Conservation (phyloP, 1,140 invertebrate species). For the Megalonaias nervosa region DNA sequence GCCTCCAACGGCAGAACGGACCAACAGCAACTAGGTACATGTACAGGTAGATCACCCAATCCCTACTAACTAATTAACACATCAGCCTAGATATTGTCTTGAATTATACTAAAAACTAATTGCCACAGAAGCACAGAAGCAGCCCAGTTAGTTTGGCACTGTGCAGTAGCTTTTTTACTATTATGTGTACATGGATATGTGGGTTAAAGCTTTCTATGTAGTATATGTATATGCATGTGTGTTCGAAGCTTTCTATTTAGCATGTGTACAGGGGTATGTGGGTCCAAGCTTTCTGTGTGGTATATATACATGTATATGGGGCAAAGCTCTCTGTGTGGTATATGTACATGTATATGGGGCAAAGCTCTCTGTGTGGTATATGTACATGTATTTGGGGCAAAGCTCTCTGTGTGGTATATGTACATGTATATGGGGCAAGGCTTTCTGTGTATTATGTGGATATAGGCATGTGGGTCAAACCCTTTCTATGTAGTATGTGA, state of each 20-base stretch:
- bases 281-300: no score
- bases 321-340: no score
- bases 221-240: not conserved
- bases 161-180: not conserved
- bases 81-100: no score
- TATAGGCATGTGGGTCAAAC: not conserved
- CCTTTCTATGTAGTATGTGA: no score
- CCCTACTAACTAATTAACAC: conserved; percentile 27
- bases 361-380: no score
- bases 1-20: conserved; percentile 8
- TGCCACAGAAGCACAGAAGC: not conserved
- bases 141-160: not conserved
- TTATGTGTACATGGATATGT: not conserved
- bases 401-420: not conserved
- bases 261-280: no score
- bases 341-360: no score
- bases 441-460: conserved; percentile 1
- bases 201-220: not conserved
- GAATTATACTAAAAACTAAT: no score
- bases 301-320: no score
- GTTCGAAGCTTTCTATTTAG: not conserved
- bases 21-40: conserved; percentile 36
- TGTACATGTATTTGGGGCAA: not conserved
- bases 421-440: not conserved
- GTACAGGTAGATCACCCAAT: conserved; percentile 38